Conservation (phyloP, 1,140 invertebrate species). For the Carcinoscorpius rotundicauda region DNA sequence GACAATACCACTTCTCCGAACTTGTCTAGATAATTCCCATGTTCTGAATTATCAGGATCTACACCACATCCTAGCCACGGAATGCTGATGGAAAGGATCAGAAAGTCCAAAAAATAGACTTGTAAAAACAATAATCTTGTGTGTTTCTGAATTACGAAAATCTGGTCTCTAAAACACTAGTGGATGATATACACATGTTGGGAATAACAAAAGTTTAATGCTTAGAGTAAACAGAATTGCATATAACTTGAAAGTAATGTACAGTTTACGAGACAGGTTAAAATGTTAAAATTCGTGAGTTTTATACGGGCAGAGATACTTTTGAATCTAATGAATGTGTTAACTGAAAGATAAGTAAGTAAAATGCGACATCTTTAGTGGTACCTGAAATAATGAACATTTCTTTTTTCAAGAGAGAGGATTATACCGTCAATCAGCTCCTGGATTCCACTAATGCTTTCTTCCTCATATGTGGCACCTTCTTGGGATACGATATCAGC, state of each 20-base stretch:
- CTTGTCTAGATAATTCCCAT: constrained; percentile 18
- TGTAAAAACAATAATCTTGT: neutral
- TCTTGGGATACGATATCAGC: constrained; percentile 7
- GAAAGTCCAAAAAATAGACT: too few relatives aligned
- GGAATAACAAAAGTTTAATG: too few relatives aligned
- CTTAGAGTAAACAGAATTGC: too few relatives aligned
- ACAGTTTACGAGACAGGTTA: neutral
- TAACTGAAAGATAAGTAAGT: neutral
- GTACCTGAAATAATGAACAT: constrained; percentile 24
- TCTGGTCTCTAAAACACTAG: neutral
- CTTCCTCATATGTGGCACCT: constrained; percentile 9
- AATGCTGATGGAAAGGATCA: neutral
- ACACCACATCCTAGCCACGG: constrained; percentile 10
- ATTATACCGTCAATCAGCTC: constrained; percentile 23
- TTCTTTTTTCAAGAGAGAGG: constrained; percentile 18
- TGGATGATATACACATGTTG: too few relatives aligned
- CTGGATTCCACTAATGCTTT: constrained; percentile 11
- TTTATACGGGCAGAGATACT: neutral
- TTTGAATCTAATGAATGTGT: constrained; percentile 1
- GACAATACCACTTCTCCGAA: constrained; percentile 18
- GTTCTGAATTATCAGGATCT: constrained; percentile 6
- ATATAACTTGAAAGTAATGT: neutral
- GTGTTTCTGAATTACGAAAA: neutral
- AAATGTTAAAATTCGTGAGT: neutral
- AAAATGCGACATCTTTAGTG: neutral